Evolutionary conservation across 1,140 invertebrate species (phyloP).

Genomic region (Lepidurus packardi): DNA sequence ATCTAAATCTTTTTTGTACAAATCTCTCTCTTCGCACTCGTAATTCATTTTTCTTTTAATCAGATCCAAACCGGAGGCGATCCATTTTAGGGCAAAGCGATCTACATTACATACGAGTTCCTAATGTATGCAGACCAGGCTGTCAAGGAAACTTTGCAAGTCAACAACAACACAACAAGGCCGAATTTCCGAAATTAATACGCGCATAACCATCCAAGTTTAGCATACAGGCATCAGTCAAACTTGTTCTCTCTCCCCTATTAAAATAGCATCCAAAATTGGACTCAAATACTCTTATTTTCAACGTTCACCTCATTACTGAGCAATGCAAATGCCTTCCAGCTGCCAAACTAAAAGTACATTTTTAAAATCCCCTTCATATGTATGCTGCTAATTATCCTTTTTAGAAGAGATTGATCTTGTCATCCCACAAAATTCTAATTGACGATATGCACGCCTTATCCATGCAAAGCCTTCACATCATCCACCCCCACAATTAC

Average conservation of each 20-base stretch:
- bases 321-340: too few species aligned
- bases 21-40: too few species aligned
- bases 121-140: background rate
- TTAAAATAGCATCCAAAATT: background rate
- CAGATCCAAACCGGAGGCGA: too few species aligned
- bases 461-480: background rate
- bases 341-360: too few species aligned
- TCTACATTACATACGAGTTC: background rate
- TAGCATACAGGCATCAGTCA: background rate
- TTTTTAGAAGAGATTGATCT: background rate
- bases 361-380: background rate
- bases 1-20: too few species aligned
- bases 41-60: too few species aligned
- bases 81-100: too few species aligned
- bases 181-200: background rate
- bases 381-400: background rate
- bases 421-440: background rate
- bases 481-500: background rate
- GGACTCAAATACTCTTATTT: too few species aligned
- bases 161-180: constrained; percentile 4
- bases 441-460: background rate
- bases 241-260: background rate
- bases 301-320: too few species aligned
- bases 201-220: background rate
- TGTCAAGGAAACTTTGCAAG: background rate